phyloP scores from a whole-genome alignment of 2,888 invertebrate species.

The Polydrusus pterygomalis region DNA sequence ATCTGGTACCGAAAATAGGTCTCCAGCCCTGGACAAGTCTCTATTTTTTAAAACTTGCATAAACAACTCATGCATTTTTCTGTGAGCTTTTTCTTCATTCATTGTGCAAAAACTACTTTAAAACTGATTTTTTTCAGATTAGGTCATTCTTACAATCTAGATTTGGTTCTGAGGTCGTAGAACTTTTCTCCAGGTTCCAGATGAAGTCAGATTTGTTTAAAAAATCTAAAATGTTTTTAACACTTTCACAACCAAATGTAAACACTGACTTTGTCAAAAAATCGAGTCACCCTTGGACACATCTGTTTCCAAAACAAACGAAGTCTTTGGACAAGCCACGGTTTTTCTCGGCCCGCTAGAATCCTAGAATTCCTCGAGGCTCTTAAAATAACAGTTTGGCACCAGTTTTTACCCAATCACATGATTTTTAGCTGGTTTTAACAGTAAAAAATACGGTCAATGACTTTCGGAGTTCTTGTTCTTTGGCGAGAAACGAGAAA shows the following conservation, averaged over 20 bases:
- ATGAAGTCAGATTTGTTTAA: background rate
- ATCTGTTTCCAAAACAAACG: slow-evolving; percentile 44
- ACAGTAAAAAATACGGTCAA: slow-evolving; percentile 48
- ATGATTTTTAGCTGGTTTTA: slow-evolving; percentile 50
- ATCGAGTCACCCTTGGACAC: slow-evolving; percentile 14
- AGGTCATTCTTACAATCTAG: background rate
- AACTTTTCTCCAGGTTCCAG: background rate
- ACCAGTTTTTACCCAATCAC: slow-evolving; percentile 52
- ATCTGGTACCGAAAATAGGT: slow-evolving; percentile 92
- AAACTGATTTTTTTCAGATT: background rate
- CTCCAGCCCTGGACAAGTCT: slow-evolving; percentile 93
- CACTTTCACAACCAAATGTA: slow-evolving; percentile 33
- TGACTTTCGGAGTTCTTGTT: slow-evolving; percentile 23
- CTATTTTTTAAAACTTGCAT: slow-evolving; percentile 92
- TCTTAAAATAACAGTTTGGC: slow-evolving; percentile 47
- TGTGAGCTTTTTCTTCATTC: slow-evolving; percentile 59
- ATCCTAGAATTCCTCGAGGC: slow-evolving; percentile 42
- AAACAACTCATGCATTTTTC: slow-evolving; percentile 91
- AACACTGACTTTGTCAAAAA: slow-evolving; percentile 45
- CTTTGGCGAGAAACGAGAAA: slow-evolving; percentile 31
- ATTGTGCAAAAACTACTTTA: slow-evolving; percentile 15
- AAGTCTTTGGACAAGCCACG: slow-evolving; percentile 13
- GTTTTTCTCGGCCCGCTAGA: slow-evolving; percentile 29
- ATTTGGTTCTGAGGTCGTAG: background rate
- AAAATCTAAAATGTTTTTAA: slow-evolving; percentile 13